Base-by-base conservation (phyloP, 92 coral and sea anemone species). In the Micromussa lordhowensis region DNA sequence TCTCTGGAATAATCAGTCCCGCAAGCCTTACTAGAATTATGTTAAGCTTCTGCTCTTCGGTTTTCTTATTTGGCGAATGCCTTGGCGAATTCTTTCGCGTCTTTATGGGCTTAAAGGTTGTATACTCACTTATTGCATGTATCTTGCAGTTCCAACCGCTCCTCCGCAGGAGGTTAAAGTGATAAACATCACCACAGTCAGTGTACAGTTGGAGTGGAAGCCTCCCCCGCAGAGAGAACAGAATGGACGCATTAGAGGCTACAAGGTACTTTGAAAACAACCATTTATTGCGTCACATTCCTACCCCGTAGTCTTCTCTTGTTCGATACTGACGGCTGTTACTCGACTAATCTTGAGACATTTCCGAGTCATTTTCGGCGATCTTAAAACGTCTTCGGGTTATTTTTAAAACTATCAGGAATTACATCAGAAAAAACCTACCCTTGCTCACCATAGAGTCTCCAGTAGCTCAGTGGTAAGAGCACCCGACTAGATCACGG, bases 191-290 rank as follows among this genome's bases (percentile, higher is more conserved):
- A 91, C 93, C 3, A 89, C 98, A n/a, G 88, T 92, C 72, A 94
- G 97, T 29, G 98, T 97, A 29, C 90, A 91, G 18, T 80, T 97
- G 75, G 92, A 97, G 70, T 97, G 99, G 99, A 91, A 97, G 54
- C 95, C 97, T 12, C 99, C 99, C 2, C 98, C 99, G 11, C 99
- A 97, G 91, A 93, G 91, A 74, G 94, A 95, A 54, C 95, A 94
- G 94, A 97, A 97, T 74, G 99, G 99, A 30, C 83, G 91, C 32
- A 89, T 97, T 2, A 93, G 85, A 59, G 73, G 90, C 1, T 97
- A 95, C 87, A 85, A 85, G 94, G 99, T 97, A 94, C 48, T 12
- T 14, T 30, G 22, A 40, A 13, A 48, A 28, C 40, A 18, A 22
- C 44, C 2, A 15, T 40, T 26, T 19, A 48, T 63, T 63, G 2